Conservation (phyloP, 2,888 invertebrate genomes). For the Axea sp. region DNA sequence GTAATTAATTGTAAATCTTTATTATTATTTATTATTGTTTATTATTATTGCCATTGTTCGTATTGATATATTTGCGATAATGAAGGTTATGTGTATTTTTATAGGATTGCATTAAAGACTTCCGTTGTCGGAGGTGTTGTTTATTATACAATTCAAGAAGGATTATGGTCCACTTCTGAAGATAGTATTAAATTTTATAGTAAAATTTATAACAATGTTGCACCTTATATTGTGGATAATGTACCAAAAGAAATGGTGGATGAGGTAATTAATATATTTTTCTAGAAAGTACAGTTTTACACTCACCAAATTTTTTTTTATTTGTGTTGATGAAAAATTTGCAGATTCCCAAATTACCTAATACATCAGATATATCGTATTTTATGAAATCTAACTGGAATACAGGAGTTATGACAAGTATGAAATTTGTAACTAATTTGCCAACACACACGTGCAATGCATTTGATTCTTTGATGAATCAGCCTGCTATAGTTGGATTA, state of each 20-base stretch:
- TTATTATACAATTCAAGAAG: constrained; percentile 75
- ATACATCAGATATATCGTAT: constrained; percentile 34
- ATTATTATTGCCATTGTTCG: too few relatives aligned
- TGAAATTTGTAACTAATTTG: constrained; percentile 37
- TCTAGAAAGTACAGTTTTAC: too few relatives aligned
- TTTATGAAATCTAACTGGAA: constrained; percentile 48
- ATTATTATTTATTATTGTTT: too few relatives aligned
- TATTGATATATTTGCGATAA: too few relatives aligned
- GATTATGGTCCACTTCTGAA: constrained; percentile 77
- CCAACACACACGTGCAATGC: constrained; percentile 35
- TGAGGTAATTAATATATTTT: constrained; percentile 66
- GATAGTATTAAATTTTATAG: constrained; percentile 74
- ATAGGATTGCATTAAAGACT: constrained; percentile 75
- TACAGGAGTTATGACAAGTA: constrained; percentile 35
- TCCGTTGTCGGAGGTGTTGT: constrained; percentile 75
- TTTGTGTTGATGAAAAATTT: too few relatives aligned
- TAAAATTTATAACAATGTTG: constrained; percentile 70
- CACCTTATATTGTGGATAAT: constrained; percentile 71
- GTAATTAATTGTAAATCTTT: too few relatives aligned
- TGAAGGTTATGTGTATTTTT: too few relatives aligned
- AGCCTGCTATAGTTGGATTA: constrained; percentile 2
- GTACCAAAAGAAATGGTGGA: constrained; percentile 68
- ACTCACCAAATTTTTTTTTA: too few relatives aligned
- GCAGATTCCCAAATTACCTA: constrained; percentile 8
- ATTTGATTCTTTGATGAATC: constrained; percentile 12